Evolutionary conservation across 1,140 invertebrate genomes (phyloP).

Genomic region (Leptinotarsa defecta): DNA sequence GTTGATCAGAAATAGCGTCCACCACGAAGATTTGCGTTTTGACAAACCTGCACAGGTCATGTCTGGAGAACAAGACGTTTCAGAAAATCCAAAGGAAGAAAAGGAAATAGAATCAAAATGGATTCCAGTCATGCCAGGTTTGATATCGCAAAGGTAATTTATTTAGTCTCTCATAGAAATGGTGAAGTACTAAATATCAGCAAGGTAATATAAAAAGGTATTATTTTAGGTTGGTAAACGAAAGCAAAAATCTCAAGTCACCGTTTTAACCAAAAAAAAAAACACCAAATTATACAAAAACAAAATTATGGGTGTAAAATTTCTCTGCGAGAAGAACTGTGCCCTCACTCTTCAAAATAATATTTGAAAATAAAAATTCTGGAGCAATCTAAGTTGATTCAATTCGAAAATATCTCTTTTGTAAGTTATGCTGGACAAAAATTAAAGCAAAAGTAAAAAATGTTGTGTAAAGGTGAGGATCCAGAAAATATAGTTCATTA

Average conservation of each 20-base stretch:
- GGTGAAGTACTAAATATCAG: background rate
- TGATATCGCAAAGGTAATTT: slow-evolving; percentile 14
- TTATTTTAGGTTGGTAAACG: slow-evolving; percentile 15
- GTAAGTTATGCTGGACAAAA: too few species aligned
- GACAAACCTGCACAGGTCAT: background rate
- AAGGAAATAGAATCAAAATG: slow-evolving; percentile 1
- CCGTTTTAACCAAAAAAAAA: slow-evolving; percentile 8
- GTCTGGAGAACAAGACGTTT: background rate
- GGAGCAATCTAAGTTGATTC: too few species aligned
- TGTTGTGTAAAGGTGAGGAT: too few species aligned
- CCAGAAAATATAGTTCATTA: too few species aligned
- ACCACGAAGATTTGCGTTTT: background rate
- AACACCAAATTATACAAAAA: too few species aligned
- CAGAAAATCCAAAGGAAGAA: background rate
- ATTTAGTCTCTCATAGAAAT: too few species aligned
- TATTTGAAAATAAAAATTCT: too few species aligned
- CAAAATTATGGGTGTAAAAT: too few species aligned
- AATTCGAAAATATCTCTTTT: background rate
- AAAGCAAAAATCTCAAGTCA: slow-evolving; percentile 4
- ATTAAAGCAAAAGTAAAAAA: too few species aligned
- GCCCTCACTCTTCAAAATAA: too few species aligned
- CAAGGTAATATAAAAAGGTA: too few species aligned
- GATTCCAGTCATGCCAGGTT: slow-evolving; percentile 13
- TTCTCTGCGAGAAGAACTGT: too few species aligned
- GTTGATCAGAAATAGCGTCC: background rate